Base-by-base conservation (phyloP, 64 coral and sea anemone species). In the Montipora foliosa region DNA sequence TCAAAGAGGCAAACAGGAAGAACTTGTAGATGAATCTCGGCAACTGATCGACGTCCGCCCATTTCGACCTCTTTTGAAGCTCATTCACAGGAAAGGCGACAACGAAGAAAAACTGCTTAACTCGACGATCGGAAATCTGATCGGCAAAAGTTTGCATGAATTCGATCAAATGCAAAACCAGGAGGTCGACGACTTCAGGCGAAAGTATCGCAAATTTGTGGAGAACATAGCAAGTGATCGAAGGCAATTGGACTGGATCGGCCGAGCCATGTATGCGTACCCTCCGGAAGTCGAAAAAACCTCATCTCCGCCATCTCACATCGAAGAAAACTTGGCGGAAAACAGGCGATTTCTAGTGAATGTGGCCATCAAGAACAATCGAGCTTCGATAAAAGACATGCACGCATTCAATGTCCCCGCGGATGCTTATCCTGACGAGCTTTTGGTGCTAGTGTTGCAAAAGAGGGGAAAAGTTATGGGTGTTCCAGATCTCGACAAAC, bases 11-110 rank as follows among this genome's bases (percentile, higher is more conserved):
- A 99, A 99, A 61, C 81, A 91, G 11, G 98, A 99, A 80, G 92
- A 94, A 60, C 92, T 99, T 5, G 78, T 99, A 0, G 98, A 99
- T 57, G 98, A 99, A 91, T 92, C 83, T 53, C 78, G 95, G 47
- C 95, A 94, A 67, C 87, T 99, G 9, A 92, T 94, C 25, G 98
- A 99, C 44, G 98, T 95, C 5, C 83, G 87, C 10, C 98, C 98
- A 1, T 99, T 99, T 86, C 89, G 98, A 53, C 95, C 98, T 25
- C 69, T 99, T 75, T 75, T 99, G 46, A 99, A 99, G 76, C 92
- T 99, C 1, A 91, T 99, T 21, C 95, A 99, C 67, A 86, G 81
- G 47, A 92, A 94, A 64, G 95, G 92, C 12, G 95, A 99, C 53
- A 91, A 87, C 20, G 92, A 94, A 13, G 92, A 96, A 48, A 99